Evolutionary conservation across 2,113 vertebrate species (phyloP).

Genomic region (Leptobrachium ailaonicum): DNA sequence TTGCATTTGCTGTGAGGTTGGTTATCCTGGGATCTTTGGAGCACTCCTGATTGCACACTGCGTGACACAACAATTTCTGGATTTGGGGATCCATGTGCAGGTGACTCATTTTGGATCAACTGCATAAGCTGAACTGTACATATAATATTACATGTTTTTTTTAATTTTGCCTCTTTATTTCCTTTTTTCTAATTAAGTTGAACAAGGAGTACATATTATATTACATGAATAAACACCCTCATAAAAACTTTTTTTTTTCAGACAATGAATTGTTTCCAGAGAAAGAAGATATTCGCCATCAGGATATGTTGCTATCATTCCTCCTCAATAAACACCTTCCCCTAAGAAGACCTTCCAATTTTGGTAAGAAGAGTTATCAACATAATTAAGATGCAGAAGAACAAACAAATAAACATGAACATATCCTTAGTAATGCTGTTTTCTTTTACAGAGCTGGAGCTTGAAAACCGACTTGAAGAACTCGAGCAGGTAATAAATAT

Average conservation of each 20-base stretch:
- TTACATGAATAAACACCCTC: not conserved
- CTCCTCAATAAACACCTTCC: slow-evolving; percentile 59
- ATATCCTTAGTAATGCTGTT: not conserved
- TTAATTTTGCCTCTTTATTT: too few relatives aligned
- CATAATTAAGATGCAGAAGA: not conserved
- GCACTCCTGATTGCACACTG: too few relatives aligned
- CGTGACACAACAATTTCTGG: too few relatives aligned
- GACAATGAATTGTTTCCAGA: slow-evolving; percentile 61
- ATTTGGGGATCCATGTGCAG: too few relatives aligned
- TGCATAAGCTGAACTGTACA: too few relatives aligned
- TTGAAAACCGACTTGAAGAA: slow-evolving; percentile 61
- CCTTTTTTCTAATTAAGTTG: too few relatives aligned
- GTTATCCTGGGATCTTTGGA: too few relatives aligned
- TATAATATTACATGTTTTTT: too few relatives aligned
- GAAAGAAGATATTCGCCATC: slow-evolving; percentile 55
- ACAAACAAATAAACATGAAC: not conserved
- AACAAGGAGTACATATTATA: not conserved
- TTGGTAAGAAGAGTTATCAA: slow-evolving; percentile 49
- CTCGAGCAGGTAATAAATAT: slow-evolving; percentile 59
- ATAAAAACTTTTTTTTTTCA: slow-evolving; percentile 46
- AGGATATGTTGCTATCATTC: slow-evolving; percentile 59
- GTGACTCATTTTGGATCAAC: too few relatives aligned
- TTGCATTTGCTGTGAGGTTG: too few relatives aligned
- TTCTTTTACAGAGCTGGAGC: slow-evolving; percentile 57
- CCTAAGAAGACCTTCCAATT: slow-evolving; percentile 55